Evolutionary conservation across 2,888 invertebrate species (phyloP).

Genomic region (Falcaria lacertinaria): DNA sequence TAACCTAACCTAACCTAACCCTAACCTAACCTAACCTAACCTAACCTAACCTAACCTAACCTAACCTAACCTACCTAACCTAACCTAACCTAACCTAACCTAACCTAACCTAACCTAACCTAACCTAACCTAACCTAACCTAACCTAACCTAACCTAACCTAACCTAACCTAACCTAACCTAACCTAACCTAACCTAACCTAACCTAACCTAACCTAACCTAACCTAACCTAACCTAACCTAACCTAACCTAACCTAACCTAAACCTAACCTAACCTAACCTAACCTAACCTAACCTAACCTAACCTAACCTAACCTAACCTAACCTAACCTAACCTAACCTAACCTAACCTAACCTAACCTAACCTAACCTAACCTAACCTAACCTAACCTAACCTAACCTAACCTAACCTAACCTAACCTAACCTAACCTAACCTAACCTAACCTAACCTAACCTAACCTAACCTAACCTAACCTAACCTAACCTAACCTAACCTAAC

Average conservation of each 20-base stretch:
- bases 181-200: conserved; percentile 13
- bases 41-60: conserved; percentile 8
- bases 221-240: conserved; percentile 10
- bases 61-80: too few relatives aligned
- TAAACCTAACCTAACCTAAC: conserved; percentile 7
- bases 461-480: conserved; percentile 4
- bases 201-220: conserved; percentile 13
- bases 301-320: conserved; percentile 9
- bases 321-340: conserved; percentile 9
- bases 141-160: conserved; percentile 10
- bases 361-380: conserved; percentile 10
- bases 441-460: conserved; percentile 4
- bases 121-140: conserved; percentile 10
- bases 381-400: conserved; percentile 10
- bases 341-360: conserved; percentile 8
- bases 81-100: conserved; percentile 10
- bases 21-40: conserved; percentile 8
- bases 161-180: conserved; percentile 13
- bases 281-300: conserved; percentile 9
- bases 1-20: too few relatives aligned
- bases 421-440: conserved; percentile 4
- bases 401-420: conserved; percentile 5
- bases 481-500: conserved; percentile 6
- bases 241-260: too few relatives aligned
- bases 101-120: conserved; percentile 12